phyloP scores from a whole-genome alignment of 2,113 vertebrate genomes.

The Lichenostomus cassidix region DNA sequence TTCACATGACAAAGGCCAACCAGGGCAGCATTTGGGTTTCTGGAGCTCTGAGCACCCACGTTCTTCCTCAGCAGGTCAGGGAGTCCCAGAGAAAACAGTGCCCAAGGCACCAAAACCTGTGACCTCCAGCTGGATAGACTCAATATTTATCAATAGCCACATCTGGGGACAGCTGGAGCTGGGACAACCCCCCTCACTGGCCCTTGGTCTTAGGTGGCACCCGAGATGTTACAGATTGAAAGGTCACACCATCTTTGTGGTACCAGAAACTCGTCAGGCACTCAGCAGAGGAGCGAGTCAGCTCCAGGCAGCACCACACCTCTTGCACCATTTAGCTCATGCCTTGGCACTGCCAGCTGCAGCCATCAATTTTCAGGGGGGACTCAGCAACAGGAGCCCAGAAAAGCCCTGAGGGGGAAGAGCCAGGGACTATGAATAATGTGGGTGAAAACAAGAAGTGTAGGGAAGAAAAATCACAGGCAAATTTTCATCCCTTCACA shows the following conservation, averaged over 20 bases:
- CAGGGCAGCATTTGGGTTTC: background rate
- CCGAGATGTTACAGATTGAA: background rate
- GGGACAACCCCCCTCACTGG: background rate
- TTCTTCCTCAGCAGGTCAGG: rapidly evolving
- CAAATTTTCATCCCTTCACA: slow-evolving; percentile 42
- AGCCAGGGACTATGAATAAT: slow-evolving; percentile 7
- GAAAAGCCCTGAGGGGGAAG: slow-evolving; percentile 2
- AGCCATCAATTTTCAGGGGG: background rate
- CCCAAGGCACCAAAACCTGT: background rate
- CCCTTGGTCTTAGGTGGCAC: background rate
- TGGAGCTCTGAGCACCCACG: background rate
- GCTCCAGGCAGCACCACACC: background rate
- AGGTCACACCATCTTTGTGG: background rate
- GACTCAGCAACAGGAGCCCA: background rate
- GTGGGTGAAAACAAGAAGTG: slow-evolving; percentile 3
- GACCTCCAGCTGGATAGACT: background rate
- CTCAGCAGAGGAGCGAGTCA: background rate
- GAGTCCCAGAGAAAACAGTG: rapidly evolving
- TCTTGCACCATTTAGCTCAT: background rate
- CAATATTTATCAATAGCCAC: background rate
- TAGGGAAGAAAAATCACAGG: slow-evolving; percentile 30
- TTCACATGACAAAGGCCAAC: background rate
- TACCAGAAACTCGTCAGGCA: rapidly evolving
- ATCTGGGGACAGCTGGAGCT: background rate
- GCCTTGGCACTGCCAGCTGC: background rate